These are phyloP conservation scores for Cavia porcellus DNA, from an alignment of 2,113 vertebrate species.

Conservation along the genomic window DNA sequence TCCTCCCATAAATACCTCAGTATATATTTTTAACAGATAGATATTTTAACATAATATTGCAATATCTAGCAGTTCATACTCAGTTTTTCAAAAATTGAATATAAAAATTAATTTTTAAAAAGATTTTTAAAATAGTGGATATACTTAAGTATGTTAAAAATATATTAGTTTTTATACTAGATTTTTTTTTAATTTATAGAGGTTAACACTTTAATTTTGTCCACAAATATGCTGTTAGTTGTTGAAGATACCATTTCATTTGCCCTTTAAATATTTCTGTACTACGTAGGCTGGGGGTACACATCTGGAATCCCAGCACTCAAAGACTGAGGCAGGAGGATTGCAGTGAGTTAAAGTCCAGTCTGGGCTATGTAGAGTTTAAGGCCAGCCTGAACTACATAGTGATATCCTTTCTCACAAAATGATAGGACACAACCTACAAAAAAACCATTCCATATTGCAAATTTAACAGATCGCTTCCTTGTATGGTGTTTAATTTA, in stretches of 20 bases:
- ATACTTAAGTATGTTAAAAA: conserved; percentile 23
- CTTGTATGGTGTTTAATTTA: neutral
- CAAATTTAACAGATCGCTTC: neutral
- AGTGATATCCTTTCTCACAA: neutral
- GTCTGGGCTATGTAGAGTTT: neutral
- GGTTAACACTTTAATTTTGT: neutral
- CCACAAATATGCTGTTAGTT: neutral
- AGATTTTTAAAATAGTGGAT: neutral
- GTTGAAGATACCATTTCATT: neutral
- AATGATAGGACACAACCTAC: no score
- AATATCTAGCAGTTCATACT: conserved; percentile 3
- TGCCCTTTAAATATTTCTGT: conserved; percentile 2
- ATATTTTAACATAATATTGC: conserved; percentile 25
- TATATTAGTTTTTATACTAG: neutral
- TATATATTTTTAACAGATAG: neutral
- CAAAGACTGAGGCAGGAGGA: neutral
- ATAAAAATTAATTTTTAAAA: neutral
- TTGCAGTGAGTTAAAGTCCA: neutral
- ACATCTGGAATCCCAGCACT: neutral
- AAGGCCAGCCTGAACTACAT: neutral
- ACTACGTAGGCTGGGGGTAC: neutral
- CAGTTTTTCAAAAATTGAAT: neutral
- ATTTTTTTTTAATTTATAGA: neutral
- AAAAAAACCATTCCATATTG: neutral
- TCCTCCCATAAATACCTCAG: neutral